phyloP scores from a whole-genome alignment of 2,888 invertebrate genomes.

The Cephonodes hylas region DNA sequence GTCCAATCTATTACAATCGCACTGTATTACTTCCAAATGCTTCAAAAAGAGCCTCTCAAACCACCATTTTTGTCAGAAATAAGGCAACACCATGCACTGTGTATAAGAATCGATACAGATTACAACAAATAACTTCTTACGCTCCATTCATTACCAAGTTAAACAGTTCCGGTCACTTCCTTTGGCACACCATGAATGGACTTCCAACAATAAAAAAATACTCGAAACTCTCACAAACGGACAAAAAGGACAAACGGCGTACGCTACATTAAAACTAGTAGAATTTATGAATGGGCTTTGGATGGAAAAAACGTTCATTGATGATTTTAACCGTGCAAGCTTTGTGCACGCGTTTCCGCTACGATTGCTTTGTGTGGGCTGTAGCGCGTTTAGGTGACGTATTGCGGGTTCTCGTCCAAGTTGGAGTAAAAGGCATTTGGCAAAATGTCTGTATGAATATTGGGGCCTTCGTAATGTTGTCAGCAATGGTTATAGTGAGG shows the following conservation, averaged over 20 bases:
- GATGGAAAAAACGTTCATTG: constrained; percentile 9
- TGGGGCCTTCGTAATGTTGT: neutral
- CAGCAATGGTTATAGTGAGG: neutral
- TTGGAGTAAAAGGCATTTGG: constrained; percentile 6
- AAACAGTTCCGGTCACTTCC: neutral
- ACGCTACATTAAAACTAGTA: constrained; percentile 44
- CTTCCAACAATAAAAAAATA: neutral
- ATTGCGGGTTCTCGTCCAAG: constrained; percentile 17
- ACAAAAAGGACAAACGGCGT: constrained; percentile 34
- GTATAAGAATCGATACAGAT: no score
- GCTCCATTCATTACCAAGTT: neutral
- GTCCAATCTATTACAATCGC: no score
- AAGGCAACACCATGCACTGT: no score
- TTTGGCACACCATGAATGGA: neutral
- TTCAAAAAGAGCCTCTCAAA: no score
- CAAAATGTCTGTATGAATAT: neutral
- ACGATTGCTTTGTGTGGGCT: constrained; percentile 38
- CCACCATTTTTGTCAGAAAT: no score
- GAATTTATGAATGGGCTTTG: constrained; percentile 32
- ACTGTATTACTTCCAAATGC: no score
- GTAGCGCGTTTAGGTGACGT: constrained; percentile 21
- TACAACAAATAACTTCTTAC: neutral
- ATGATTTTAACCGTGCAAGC: constrained; percentile 11
- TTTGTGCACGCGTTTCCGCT: constrained; percentile 37
- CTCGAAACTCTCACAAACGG: constrained; percentile 15